phyloP scores from a whole-genome alignment of 92 coral and sea anemone species.

The Phymanthus crucifer region DNA sequence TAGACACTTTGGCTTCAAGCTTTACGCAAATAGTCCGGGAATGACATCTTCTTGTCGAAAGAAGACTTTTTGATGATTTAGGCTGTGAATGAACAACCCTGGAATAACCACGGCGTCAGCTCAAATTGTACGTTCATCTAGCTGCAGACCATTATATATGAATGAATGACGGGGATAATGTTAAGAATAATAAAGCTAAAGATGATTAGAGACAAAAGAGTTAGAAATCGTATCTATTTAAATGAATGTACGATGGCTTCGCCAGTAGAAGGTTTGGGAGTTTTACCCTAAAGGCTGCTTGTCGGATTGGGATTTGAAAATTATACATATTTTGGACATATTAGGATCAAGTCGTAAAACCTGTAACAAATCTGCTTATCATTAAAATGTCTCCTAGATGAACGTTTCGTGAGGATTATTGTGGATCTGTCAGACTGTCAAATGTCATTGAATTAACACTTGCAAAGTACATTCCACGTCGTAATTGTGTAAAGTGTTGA shows the following conservation, averaged over 20 bases:
- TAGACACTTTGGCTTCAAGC: constrained; percentile 1
- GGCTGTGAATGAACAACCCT: neutral
- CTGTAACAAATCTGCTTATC: constrained; percentile 6
- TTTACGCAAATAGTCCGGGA: neutral
- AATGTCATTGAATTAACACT: constrained; percentile 43
- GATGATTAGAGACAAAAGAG: neutral
- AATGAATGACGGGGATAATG: neutral
- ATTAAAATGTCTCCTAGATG: constrained; percentile 8
- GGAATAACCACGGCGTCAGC: constrained; percentile 4
- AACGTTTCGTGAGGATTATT: constrained; percentile 30
- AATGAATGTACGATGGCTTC: neutral
- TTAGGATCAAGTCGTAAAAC: neutral
- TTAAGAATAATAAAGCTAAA: neutral
- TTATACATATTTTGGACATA: neutral
- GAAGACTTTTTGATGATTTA: neutral
- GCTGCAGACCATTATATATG: neutral
- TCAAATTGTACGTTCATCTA: neutral
- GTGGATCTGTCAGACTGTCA: constrained; percentile 31
- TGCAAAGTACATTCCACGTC: constrained; percentile 20
- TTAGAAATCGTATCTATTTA: neutral
- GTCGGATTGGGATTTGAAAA: neutral
- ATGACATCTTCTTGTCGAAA: neutral
- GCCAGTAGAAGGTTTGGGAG: neutral
- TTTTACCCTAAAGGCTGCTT: neutral
- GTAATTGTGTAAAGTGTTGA: constrained; percentile 28